Percentiles rank a stretch among this genome's conserved stretches.
These are phyloP conservation scores for Timema podura DNA, from an alignment of 2,888 invertebrate genomes.

Conservation along the genomic window DNA sequence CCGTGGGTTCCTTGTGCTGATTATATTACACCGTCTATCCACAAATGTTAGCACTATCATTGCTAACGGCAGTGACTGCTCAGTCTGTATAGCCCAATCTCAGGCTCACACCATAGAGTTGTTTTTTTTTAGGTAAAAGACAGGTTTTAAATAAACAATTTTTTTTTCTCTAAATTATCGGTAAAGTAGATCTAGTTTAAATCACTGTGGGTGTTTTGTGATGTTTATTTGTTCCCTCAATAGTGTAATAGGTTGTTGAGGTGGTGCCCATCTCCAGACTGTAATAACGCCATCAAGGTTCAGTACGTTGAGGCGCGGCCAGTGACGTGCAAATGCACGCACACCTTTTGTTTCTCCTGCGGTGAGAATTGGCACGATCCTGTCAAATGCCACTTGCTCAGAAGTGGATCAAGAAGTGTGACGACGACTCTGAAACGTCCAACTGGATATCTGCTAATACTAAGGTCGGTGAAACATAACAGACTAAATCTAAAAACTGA, in stretches of 20 bases:
- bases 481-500: background rate
- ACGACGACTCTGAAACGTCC: constrained; percentile 97
- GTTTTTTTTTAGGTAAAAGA: no score
- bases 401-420: constrained; percentile 99
- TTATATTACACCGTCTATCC: no score
- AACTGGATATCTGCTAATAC: constrained; percentile 99
- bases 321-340: constrained; percentile 88
- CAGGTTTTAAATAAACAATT: no score
- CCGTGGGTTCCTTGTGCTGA: no score
- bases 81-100: no score
- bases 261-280: constrained; percentile 98
- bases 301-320: constrained; percentile 86
- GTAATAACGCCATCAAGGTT: constrained; percentile 91
- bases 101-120: no score
- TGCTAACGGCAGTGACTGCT: no score
- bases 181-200: no score
- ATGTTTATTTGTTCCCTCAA: no score
- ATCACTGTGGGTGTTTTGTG: no score
- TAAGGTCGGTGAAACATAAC: constrained; percentile 55
- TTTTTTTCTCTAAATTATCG: no score
- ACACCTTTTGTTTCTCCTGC: constrained; percentile 94
- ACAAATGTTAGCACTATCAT: no score
- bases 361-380: constrained; percentile 99
- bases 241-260: constrained; percentile 92
- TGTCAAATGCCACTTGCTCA: constrained; percentile 86